Percentiles rank a stretch among this genome's conserved stretches.
Evolutionary conservation across 1,140 invertebrate genomes (phyloP).

Genomic region (Trichonephila clavipes): DNA sequence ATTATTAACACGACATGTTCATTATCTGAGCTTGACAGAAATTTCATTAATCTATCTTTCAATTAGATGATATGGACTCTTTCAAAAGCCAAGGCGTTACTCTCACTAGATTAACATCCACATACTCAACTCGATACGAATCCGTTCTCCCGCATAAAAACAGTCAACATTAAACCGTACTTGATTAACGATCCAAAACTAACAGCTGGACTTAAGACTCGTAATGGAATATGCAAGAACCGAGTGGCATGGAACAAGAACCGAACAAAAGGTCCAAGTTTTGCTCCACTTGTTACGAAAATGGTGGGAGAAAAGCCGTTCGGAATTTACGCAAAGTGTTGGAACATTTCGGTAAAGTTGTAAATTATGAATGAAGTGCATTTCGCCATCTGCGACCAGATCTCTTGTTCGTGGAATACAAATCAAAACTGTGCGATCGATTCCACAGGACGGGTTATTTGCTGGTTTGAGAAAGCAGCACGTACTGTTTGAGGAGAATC

Average conservation of each 20-base stretch:
- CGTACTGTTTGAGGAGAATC: background rate
- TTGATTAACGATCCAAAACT: slow-evolving; percentile 30
- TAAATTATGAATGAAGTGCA: slow-evolving; percentile 72
- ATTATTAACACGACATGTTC: too few species aligned
- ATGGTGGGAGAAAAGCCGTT: background rate
- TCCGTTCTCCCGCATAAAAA: background rate
- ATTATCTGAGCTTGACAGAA: too few species aligned
- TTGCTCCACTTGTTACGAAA: slow-evolving; percentile 19
- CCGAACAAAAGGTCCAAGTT: background rate
- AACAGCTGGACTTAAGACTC: background rate
- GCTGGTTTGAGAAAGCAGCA: background rate
- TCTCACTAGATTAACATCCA: background rate
- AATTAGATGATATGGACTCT: background rate
- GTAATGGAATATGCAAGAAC: slow-evolving; percentile 36
- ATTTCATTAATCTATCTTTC: too few species aligned
- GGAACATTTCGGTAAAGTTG: slow-evolving; percentile 36
- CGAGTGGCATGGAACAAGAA: background rate
- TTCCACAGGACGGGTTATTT: background rate
- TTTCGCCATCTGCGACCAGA: slow-evolving; percentile 43
- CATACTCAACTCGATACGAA: background rate
- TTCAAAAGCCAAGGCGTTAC: background rate
- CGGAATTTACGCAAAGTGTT: background rate
- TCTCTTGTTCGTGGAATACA: slow-evolving; percentile 46
- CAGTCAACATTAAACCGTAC: slow-evolving; percentile 4
- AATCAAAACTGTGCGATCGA: slow-evolving; percentile 54